Evolutionary conservation across 2,113 vertebrate genomes (phyloP).

Genomic region (Tenebrosternarchus preto): DNA sequence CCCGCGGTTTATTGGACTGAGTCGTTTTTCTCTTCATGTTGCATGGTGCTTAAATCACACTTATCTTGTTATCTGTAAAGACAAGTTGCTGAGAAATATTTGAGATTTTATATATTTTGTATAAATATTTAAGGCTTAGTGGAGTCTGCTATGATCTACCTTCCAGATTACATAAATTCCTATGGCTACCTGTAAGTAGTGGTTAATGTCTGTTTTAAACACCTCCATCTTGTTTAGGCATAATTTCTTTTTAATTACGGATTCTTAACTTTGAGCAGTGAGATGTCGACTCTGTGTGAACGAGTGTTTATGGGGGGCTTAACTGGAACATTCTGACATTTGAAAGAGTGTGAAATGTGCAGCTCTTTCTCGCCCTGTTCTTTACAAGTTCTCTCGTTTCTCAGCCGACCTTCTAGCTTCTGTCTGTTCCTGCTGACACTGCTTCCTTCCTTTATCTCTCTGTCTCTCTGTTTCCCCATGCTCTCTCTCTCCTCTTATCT

Average conservation of each 20-base stretch:
- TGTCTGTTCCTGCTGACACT: conserved; percentile 37
- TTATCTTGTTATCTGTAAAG: neutral
- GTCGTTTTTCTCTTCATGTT: conserved; percentile 1
- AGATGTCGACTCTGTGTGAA: neutral
- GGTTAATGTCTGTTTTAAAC: neutral
- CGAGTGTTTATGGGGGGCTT: neutral
- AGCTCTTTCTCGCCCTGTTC: conserved; percentile 9
- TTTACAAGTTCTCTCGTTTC: conserved; percentile 36
- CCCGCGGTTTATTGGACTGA: conserved; percentile 15
- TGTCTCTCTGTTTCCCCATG: conserved; percentile 34
- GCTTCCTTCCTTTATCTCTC: conserved; percentile 46
- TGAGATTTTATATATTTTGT: neutral
- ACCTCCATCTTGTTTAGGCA: too few species aligned
- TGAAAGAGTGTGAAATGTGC: neutral
- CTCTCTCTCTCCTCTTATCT: conserved; percentile 56
- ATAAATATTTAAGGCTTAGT: conserved; percentile 13
- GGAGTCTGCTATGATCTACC: neutral
- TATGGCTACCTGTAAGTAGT: neutral
- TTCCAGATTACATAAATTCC: neutral
- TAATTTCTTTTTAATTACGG: conserved; percentile 11
- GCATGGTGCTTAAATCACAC: conserved; percentile 7
- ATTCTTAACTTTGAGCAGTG: neutral
- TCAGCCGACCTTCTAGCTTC: conserved; percentile 46
- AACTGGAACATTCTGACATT: conserved; percentile 26
- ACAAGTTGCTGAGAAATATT: conserved; percentile 5